phyloP scores from a whole-genome alignment of 1,140 invertebrate genomes.

The Drosophila serrata region DNA sequence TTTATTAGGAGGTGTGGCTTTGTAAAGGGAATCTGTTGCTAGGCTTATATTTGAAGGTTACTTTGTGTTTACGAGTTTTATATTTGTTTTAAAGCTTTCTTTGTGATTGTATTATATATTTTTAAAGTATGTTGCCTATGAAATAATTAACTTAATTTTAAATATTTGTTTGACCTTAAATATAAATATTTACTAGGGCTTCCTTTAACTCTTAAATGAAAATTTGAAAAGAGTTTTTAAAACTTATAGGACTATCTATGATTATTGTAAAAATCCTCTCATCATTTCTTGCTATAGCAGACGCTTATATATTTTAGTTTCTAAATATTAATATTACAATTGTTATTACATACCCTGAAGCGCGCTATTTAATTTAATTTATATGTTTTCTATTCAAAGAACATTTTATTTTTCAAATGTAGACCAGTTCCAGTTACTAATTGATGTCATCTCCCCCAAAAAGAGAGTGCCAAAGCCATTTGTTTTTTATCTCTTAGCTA shows the following conservation, averaged over 20 bases:
- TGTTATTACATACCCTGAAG: no score
- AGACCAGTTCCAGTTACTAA: neutral
- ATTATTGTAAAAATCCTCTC: no score
- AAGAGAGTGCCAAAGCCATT: constrained; percentile 26
- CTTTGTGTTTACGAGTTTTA: neutral
- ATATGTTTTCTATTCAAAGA: neutral
- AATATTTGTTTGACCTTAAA: neutral
- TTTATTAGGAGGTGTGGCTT: neutral
- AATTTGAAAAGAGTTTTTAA: neutral
- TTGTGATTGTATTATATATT: neutral
- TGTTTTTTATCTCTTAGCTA: constrained; percentile 73
- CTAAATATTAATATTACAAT: neutral
- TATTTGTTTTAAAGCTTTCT: neutral
- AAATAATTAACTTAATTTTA: rapidly evolving
- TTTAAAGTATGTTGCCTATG: neutral
- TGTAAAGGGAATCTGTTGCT: neutral
- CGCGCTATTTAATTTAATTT: neutral
- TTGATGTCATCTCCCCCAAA: constrained; percentile 1
- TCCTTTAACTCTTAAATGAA: neutral
- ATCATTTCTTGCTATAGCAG: no score
- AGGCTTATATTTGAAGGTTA: neutral
- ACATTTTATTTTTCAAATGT: neutral
- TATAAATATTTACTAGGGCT: neutral
- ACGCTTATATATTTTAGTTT: neutral
- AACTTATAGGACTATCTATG: no score